These are phyloP conservation scores for Tachysurus fulvidraco DNA, from an alignment of 2,113 vertebrate species.

Conservation along the genomic window DNA sequence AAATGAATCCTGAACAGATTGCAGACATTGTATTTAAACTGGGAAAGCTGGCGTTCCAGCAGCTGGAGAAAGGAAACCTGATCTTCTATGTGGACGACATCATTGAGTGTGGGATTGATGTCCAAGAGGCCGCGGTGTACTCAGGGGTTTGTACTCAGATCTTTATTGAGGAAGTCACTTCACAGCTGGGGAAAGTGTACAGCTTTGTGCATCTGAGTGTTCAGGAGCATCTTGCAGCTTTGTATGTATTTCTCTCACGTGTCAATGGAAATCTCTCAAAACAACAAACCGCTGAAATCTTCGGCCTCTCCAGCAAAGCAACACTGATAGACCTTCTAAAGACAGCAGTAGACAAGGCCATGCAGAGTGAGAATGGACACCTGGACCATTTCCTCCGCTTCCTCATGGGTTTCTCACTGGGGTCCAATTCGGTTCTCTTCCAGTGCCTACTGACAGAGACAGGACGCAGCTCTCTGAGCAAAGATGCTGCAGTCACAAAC, in stretches of 20 bases:
- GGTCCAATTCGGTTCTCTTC: neutral
- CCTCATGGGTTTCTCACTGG: conserved; percentile 8
- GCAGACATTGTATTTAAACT: neutral
- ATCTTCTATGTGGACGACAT: conserved; percentile 13
- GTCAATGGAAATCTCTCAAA: neutral
- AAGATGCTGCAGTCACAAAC: neutral
- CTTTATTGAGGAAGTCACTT: conserved; percentile 7
- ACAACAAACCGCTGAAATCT: neutral
- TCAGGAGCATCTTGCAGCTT: conserved; percentile 20
- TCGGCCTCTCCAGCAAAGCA: neutral
- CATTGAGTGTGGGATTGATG: neutral
- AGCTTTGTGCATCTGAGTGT: conserved; percentile 29
- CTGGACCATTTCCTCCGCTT: conserved; percentile 15
- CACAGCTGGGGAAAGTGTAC: neutral
- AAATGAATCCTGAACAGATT: neutral
- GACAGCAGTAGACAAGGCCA: neutral
- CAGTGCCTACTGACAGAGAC: neutral
- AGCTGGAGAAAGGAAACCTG: conserved; percentile 13
- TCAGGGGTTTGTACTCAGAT: conserved; percentile 32
- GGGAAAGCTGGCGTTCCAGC: conserved; percentile 26
- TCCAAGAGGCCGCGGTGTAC: conserved; percentile 3
- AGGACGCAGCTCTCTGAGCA: neutral
- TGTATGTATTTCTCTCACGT: conserved; percentile 13
- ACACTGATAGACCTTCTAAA: neutral
- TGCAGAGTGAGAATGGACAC: neutral